Evolutionary conservation across 2,888 invertebrate species (phyloP).

Genomic region (Pyrochroa serraticornis): DNA sequence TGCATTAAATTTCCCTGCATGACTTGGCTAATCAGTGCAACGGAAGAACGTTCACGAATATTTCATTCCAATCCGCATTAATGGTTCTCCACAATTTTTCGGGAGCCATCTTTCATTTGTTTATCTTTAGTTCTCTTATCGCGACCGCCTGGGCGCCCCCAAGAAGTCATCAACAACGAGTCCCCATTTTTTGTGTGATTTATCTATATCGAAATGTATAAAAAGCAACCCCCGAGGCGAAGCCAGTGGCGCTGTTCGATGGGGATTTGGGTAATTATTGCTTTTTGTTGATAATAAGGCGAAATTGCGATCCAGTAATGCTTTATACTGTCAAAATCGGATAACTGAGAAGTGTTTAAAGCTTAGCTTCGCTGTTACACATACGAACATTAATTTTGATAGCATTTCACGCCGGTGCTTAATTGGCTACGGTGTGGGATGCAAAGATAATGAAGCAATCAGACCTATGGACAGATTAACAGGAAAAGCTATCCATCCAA

Average conservation of each 20-base stretch:
- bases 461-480: constrained; percentile 41
- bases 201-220: constrained; percentile 10
- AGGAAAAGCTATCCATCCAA: constrained; percentile 23
- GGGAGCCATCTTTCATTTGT: constrained; percentile 52
- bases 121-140: constrained; percentile 50
- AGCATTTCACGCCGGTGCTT: constrained; percentile 48
- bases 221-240: background rate
- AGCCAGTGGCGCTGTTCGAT: too few species aligned
- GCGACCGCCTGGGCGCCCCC: constrained; percentile 27
- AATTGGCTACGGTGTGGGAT: constrained; percentile 50
- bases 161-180: constrained; percentile 19
- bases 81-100: constrained; percentile 45
- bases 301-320: background rate
- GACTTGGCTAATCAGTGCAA: constrained; percentile 40
- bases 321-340: constrained; percentile 19
- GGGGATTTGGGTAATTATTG: too few species aligned
- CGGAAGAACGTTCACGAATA: constrained; percentile 40
- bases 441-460: constrained; percentile 52
- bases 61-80: constrained; percentile 45
- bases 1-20: constrained; percentile 39
- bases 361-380: constrained; percentile 31
- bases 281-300: too few species aligned
- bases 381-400: constrained; percentile 48
- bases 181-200: constrained; percentile 13
- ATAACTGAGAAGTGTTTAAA: constrained; percentile 19